Conservation (phyloP, 2,113 vertebrate genomes). For the Butorides virescens region DNA sequence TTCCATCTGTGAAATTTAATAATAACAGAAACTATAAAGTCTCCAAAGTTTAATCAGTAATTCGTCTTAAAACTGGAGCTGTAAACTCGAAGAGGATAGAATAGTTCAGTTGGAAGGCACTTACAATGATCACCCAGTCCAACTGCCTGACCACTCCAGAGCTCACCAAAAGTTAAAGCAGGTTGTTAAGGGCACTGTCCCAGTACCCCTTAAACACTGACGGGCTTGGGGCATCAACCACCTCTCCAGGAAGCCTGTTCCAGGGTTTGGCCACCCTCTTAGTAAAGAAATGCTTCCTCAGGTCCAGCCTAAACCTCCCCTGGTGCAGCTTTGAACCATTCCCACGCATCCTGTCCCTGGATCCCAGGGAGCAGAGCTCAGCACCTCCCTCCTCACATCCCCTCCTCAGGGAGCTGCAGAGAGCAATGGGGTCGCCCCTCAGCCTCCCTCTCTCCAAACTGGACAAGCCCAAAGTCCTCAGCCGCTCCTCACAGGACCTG, state of each 20-base stretch:
- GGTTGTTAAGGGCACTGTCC: background rate
- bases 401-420: too few species aligned
- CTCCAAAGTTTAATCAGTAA: background rate
- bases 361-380: too few species aligned
- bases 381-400: too few species aligned
- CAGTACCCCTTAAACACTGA: background rate
- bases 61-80: background rate
- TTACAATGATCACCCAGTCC: background rate
- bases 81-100: background rate
- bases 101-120: background rate
- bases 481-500: too few species aligned
- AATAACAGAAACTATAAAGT: background rate
- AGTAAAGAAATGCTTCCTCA: background rate
- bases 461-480: too few species aligned
- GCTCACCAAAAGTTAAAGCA: background rate
- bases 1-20: background rate
- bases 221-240: fast-evolving
- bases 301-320: too few species aligned
- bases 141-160: background rate
- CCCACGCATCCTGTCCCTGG: too few species aligned
- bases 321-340: too few species aligned
- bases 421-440: too few species aligned
- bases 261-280: background rate
- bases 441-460: too few species aligned
- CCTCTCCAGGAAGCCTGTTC: background rate